Base-by-base conservation (phyloP, 2,113 vertebrate species). In the Campylomormyrus tamandua region DNA sequence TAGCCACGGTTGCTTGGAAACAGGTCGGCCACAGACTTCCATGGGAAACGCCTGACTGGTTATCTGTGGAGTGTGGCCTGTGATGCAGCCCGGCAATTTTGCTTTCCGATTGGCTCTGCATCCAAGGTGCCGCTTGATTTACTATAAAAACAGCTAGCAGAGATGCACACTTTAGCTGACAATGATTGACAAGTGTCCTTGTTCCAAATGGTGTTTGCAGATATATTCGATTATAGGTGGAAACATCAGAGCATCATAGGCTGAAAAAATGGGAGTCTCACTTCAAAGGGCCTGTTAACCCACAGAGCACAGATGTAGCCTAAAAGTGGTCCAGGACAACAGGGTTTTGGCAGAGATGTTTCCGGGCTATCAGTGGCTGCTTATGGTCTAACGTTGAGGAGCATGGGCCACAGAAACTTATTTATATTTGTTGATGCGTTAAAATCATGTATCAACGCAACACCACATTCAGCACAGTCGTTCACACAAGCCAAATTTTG, bases 1-100 rank as follows among this genome's bases (percentile, higher is more conserved):
- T 87, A 87, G 85, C 50, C 31, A 13, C 31, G 11, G 85, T 53
- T 87, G 85, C 85, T 87, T 87, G 48, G 85, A 87, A 53, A 87
- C 50, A 87, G 31, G 15, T 87, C 31, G 31, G 27, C 85, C 85
- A 87, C 85, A 87, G 49, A 87, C 50, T 52, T 56, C 31, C 85
- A 31, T 35, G 50, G 85, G 49, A 87, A 87, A 87, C 17, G 27
- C 27, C 48, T 87, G 24, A 50, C 83, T 49, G 48, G 49, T n/a
- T 39, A 52, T 48, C 45, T 17, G 84, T 50, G 11, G 48, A 39
- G 50, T 19, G 50, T 21, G n/a, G 50, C 50, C 48, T 52, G n/a
- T 27, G 45, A 48, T 86, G 27, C 50, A 21, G 19, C 49, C 5
- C 6, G 15, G 85, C 9, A 87, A 19, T 50, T 56, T 27, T 53